A percentile compares a stretch with the other conserved stretches of the same genome.
phyloP scores from a whole-genome alignment of 2,797 vertebrate species.

The Chromobotia macracanthus region DNA sequence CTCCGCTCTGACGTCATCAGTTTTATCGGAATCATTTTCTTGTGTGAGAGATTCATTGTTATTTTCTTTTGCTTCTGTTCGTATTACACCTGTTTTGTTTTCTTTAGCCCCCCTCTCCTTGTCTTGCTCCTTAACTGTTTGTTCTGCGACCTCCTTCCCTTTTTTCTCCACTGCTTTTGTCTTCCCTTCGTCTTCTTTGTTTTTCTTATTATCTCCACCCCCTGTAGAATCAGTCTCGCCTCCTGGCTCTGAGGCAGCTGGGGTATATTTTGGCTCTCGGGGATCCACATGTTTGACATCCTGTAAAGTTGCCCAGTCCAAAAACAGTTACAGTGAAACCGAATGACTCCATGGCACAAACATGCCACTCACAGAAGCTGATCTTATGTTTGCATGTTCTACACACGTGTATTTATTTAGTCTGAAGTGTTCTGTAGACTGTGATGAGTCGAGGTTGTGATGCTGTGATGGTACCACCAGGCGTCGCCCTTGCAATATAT shows the following conservation, averaged over 20 bases:
- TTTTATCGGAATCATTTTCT: constrained; percentile 3
- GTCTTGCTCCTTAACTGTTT: constrained; percentile 34
- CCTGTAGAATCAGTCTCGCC: neutral
- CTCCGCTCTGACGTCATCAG: neutral
- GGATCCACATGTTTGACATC: constrained; percentile 54
- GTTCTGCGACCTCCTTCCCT: constrained; percentile 18
- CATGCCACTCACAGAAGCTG: neutral
- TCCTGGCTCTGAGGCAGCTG: constrained; percentile 42
- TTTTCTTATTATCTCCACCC: constrained; percentile 14
- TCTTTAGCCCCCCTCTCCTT: constrained; percentile 18
- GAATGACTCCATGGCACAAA: neutral
- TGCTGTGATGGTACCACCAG: too few relatives aligned
- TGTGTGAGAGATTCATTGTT: neutral
- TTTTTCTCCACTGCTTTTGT: constrained; percentile 19
- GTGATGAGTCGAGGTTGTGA: too few relatives aligned
- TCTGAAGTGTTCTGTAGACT: too few relatives aligned
- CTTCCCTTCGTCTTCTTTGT: constrained; percentile 56
- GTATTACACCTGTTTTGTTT: constrained; percentile 17
- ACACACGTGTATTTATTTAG: too few relatives aligned
- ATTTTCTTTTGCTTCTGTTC: constrained; percentile 26
- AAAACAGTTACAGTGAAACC: neutral
- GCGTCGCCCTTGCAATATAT: too few relatives aligned
- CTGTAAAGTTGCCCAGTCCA: constrained; percentile 19
- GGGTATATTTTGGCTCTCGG: constrained; percentile 27
- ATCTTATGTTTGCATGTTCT: too few relatives aligned